These are phyloP conservation scores for Orchestia grillus DNA, from an alignment of 1,140 invertebrate species.

Conservation along the genomic window DNA sequence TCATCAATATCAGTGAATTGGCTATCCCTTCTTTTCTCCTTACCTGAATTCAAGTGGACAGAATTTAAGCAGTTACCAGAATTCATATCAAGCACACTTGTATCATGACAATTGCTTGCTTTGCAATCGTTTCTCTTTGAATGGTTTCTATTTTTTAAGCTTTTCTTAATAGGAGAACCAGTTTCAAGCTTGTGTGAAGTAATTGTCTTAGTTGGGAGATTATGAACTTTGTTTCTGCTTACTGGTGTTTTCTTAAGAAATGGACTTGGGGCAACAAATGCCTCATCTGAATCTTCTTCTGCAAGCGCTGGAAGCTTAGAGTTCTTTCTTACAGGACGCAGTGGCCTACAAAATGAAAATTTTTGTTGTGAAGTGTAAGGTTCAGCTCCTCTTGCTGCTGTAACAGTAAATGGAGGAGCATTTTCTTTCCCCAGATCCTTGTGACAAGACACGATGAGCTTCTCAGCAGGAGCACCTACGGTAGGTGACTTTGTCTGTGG, in stretches of 20 bases:
- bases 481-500: neutral
- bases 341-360: neutral
- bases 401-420: neutral
- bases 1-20: slow-evolving; percentile 66
- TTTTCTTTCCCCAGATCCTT: neutral
- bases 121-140: neutral
- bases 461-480: neutral
- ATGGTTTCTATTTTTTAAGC: neutral
- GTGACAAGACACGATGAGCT: neutral
- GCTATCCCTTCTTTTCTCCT: slow-evolving; percentile 60
- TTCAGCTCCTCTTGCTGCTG: neutral
- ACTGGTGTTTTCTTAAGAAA: too few relatives aligned
- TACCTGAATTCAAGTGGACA: neutral
- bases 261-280: too few relatives aligned
- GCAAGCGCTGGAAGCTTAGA: neutral
- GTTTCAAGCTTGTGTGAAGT: too few relatives aligned
- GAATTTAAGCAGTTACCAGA: neutral
- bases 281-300: too few relatives aligned
- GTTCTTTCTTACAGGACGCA: neutral
- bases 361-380: too few relatives aligned
- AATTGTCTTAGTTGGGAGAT: too few relatives aligned
- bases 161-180: neutral
- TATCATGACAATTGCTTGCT: neutral
- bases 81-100: neutral
- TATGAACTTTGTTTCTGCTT: too few relatives aligned